Conservation (phyloP, 35 echinoderm and acorn worm species). For the Heliocidaris tuberculata region DNA sequence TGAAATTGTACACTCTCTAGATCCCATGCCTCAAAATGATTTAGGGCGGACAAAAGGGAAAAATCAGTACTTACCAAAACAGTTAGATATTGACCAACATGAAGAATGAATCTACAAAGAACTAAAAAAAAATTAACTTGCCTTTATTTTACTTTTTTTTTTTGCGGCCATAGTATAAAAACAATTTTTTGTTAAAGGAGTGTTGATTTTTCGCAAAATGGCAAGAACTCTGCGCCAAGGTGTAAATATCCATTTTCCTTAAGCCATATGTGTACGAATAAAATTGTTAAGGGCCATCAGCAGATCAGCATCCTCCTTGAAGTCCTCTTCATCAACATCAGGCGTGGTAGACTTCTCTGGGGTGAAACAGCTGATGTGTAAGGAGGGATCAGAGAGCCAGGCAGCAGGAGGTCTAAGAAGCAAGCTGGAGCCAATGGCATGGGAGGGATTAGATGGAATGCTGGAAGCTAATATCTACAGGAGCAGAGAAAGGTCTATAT, state of each 20-base stretch:
- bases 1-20: too few species aligned
- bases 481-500: slow-evolving; percentile 77
- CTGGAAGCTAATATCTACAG: slow-evolving; percentile 71
- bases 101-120: too few species aligned
- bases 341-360: slow-evolving; percentile 59
- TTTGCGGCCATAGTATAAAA: too few species aligned
- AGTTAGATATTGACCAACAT: too few species aligned
- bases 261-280: slow-evolving; percentile 43
- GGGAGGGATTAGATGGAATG: slow-evolving; percentile 67
- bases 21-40: too few species aligned
- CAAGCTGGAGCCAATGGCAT: slow-evolving; percentile 54
- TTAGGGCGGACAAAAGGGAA: too few species aligned
- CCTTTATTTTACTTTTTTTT: too few species aligned
- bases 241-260: neutral
- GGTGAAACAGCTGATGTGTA: slow-evolving; percentile 64
- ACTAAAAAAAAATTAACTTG: too few species aligned
- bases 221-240: too few species aligned
- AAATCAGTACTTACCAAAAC: too few species aligned
- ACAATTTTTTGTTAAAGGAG: too few species aligned
- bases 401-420: slow-evolving; percentile 40
- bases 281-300: slow-evolving; percentile 35
- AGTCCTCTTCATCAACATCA: neutral
- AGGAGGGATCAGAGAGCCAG: slow-evolving; percentile 24
- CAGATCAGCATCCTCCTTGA: neutral
- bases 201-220: too few species aligned